A percentile compares a stretch with the other conserved stretches of the same genome.
phyloP scores from a whole-genome alignment of 2,888 invertebrate species.

The Hirtodrosophila alboralis region DNA sequence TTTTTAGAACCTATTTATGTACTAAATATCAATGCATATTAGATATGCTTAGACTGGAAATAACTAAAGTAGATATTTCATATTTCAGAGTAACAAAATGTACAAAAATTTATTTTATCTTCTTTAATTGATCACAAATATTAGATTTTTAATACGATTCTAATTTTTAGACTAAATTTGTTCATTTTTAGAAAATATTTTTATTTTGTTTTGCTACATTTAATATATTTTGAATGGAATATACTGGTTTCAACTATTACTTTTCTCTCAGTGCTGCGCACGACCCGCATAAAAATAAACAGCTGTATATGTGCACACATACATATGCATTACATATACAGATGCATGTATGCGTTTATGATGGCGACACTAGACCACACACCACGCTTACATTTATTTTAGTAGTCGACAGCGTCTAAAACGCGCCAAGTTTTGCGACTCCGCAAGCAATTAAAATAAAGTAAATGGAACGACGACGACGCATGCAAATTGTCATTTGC shows the following conservation, averaged over 20 bases:
- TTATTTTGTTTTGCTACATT: too few species aligned
- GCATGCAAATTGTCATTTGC: conserved; percentile 67
- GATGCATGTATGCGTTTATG: conserved; percentile 8
- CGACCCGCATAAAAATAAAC: conserved; percentile 40
- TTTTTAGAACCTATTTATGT: too few species aligned
- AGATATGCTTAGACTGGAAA: too few species aligned
- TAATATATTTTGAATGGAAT: too few species aligned
- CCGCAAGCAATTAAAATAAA: conserved; percentile 65
- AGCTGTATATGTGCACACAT: neutral
- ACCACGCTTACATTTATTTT: conserved; percentile 21
- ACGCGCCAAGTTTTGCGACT: conserved; percentile 39
- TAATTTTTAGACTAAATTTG: too few species aligned
- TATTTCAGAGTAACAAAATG: too few species aligned
- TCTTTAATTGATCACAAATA: too few species aligned
- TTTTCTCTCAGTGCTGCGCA: conserved; percentile 1
- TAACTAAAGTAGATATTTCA: too few species aligned
- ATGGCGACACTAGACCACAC: conserved; percentile 40
- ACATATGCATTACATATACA: neutral
- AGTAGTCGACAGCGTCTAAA: conserved; percentile 39
- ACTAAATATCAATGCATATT: too few species aligned
- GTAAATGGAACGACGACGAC: conserved; percentile 57
- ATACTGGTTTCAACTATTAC: neutral
- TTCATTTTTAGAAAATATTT: too few species aligned
- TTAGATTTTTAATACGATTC: too few species aligned
- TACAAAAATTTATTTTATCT: too few species aligned